phyloP scores from a whole-genome alignment of 2,113 vertebrate genomes.

The Gadus macrocephalus region DNA sequence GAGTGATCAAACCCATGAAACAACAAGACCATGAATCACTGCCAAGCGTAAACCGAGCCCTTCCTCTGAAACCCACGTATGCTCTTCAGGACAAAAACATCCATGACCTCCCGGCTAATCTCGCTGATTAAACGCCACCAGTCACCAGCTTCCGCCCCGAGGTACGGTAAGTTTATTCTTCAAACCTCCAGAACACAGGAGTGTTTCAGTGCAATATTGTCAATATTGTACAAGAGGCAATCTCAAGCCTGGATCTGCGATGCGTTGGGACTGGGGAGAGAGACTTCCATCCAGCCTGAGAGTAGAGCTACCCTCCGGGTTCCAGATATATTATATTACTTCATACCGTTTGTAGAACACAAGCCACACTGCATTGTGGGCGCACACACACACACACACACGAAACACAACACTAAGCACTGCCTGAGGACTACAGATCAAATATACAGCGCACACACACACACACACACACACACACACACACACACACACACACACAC shows the following conservation, averaged over 20 bases:
- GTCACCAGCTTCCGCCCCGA: neutral
- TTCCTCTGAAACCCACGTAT: too few relatives aligned
- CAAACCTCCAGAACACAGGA: neutral
- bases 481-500: neutral
- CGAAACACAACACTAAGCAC: neutral
- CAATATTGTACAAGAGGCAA: slow-evolving; percentile 9
- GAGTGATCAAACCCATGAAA: too few relatives aligned
- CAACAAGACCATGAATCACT: too few relatives aligned
- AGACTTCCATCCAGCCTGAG: neutral
- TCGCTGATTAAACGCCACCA: neutral
- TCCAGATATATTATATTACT: too few relatives aligned
- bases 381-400: slow-evolving; percentile 1
- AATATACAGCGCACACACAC: neutral
- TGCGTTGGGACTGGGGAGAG: neutral
- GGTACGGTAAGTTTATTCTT: neutral
- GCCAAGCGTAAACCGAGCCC: too few relatives aligned
- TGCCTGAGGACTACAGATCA: slow-evolving; percentile 3
- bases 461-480: neutral
- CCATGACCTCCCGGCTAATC: neutral
- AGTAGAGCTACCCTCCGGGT: neutral
- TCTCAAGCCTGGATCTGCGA: slow-evolving; percentile 10
- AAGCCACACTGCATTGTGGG: neutral
- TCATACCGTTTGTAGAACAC: too few relatives aligned
- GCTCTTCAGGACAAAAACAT: slow-evolving; percentile 21
- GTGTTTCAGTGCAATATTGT: slow-evolving; percentile 24